Evolutionary conservation across 1,140 invertebrate species (phyloP).

Genomic region (Andricus grossulariae): DNA sequence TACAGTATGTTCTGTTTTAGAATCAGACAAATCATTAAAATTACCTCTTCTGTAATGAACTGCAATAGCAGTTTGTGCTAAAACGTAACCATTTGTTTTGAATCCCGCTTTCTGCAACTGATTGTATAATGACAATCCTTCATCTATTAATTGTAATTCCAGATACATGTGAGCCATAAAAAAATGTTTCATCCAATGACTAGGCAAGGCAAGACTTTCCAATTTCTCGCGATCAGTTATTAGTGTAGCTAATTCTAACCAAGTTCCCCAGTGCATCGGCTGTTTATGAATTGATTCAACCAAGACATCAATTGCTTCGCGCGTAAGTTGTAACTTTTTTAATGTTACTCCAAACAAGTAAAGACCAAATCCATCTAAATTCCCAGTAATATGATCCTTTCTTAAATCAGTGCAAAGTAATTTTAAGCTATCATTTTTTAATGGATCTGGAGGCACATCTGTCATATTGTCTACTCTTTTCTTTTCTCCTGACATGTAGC

Average conservation of each 20-base stretch:
- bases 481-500: slow-evolving; percentile 92
- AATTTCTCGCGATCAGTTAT: slow-evolving; percentile 86
- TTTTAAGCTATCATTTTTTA: slow-evolving; percentile 78
- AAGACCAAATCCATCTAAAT: slow-evolving; percentile 90
- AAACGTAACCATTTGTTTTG: slow-evolving; percentile 91
- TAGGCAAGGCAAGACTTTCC: slow-evolving; percentile 83
- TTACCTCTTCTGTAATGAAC: slow-evolving; percentile 94
- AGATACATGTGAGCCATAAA: slow-evolving; percentile 94
- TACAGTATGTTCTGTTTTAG: neutral
- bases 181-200: slow-evolving; percentile 97
- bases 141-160: slow-evolving; percentile 93
- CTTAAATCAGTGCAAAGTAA: slow-evolving; percentile 78
- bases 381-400: slow-evolving; percentile 78
- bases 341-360: slow-evolving; percentile 95
- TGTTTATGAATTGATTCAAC: slow-evolving; percentile 85
- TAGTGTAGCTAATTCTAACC: slow-evolving; percentile 92
- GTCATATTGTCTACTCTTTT: slow-evolving; percentile 90
- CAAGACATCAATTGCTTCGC: slow-evolving; percentile 85
- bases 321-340: slow-evolving; percentile 89
- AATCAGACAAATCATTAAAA: slow-evolving; percentile 33
- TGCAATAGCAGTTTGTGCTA: slow-evolving; percentile 93
- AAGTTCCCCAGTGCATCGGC: slow-evolving; percentile 94
- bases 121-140: slow-evolving; percentile 90
- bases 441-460: slow-evolving; percentile 82
- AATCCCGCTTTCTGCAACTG: slow-evolving; percentile 88